Base-by-base conservation (phyloP, 2,888 invertebrate species). In the Phalangium opilio region DNA sequence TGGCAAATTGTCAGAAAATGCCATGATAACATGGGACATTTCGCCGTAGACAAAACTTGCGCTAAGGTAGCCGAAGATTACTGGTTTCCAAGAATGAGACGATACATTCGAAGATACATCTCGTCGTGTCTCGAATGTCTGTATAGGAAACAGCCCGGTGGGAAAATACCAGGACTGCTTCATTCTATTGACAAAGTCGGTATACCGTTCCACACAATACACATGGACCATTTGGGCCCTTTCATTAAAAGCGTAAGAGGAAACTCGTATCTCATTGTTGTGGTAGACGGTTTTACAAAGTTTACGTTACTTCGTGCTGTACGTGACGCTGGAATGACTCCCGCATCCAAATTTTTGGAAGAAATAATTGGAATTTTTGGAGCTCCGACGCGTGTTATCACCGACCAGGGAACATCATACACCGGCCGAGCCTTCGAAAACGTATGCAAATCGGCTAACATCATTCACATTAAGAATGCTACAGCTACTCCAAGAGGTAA, bases 281-380 rank as follows among this genome's bases (percentile, higher is more conserved):
- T 43, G 43, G 43, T 43, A 12, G 43, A 43, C 10, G 21, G 27
- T 5, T 15, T 43, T n/a, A 21, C 43, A 3, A 41, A 41, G 41
- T 41, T 41, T 3, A 40, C 19, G 12, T 38, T 18, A 38, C 15
- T 38, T 17, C 15, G 38, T 8, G 17, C 18, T 19, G 20, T 43
- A 12, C 17, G 14, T 20, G 43, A 15, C n/a, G 8, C 18, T 7
- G 12, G 27, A 32, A 11, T 21, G 27, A 18, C 2, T 43, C 15
- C 20, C 3, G 17, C 33, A 19, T 14, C 32, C 14, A 12, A 27
- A 17, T 17, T 8, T 8, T 12, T 27, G 33, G n/a, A 17, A 12
- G 12, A n/a, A n/a, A n/a, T n/a, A n/a, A n/a, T n/a, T n/a, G n/a
- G n/a, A n/a, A n/a, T n/a, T n/a, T n/a, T n/a, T n/a, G n/a, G n/a